phyloP scores from a whole-genome alignment of 2,797 vertebrate species.

The Steatocranus sp. region DNA sequence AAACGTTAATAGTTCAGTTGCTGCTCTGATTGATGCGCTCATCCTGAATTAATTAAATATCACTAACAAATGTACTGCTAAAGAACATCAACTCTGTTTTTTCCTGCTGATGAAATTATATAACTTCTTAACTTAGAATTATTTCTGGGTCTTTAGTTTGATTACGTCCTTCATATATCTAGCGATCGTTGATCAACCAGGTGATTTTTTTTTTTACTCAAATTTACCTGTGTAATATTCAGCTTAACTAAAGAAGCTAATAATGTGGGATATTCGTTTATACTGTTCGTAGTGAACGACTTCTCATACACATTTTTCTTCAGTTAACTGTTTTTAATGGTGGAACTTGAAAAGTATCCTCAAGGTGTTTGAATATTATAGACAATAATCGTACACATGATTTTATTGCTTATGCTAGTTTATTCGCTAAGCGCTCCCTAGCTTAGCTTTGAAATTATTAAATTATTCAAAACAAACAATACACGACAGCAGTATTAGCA shows the following conservation, averaged over 20 bases:
- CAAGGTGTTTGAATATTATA: neutral
- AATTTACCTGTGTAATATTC: neutral
- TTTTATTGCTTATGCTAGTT: neutral
- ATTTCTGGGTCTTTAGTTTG: neutral
- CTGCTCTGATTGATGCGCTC: neutral
- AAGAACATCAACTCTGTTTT: neutral
- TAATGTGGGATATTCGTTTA: neutral
- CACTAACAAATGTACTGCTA: neutral
- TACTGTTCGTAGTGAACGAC: neutral
- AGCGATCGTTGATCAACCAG: neutral
- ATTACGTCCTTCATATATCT: neutral
- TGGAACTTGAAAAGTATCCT: neutral
- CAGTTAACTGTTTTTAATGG: neutral
- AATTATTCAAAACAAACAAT: neutral
- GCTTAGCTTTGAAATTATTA: accelerated
- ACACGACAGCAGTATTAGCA: constrained; percentile 20
- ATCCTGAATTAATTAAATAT: neutral
- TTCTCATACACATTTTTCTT: neutral
- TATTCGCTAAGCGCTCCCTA: neutral
- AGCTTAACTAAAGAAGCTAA: neutral
- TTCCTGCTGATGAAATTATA: neutral
- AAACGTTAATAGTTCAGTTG: neutral
- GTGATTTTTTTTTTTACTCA: neutral
- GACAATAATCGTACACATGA: neutral
- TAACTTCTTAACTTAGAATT: neutral